Conservation (phyloP, 1,140 invertebrate genomes). For the Philotrypesis tridentata region DNA sequence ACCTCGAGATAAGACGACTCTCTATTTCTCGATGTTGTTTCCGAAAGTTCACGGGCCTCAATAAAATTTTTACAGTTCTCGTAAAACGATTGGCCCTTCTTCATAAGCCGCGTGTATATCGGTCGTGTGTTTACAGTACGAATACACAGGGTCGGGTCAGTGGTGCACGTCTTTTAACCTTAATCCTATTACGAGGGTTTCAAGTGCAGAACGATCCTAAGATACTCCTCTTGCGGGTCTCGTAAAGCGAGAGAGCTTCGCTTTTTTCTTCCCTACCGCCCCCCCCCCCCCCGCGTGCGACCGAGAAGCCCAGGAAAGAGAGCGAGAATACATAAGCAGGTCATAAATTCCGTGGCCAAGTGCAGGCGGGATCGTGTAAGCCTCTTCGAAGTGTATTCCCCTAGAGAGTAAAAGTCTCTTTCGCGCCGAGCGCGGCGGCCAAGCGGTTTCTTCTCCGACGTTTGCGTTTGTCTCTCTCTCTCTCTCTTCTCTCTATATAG, state of each 20-base stretch:
- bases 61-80: not conserved
- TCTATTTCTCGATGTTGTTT: not conserved
- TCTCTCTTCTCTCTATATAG: too few species aligned
- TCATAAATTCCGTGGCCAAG: constrained; percentile 14
- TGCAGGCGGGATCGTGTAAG: not conserved
- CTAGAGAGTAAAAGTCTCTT: not conserved
- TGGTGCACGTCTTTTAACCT: not conserved
- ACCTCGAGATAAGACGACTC: not conserved
- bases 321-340: not conserved
- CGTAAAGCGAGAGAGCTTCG: not conserved
- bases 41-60: not conserved
- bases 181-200: constrained; percentile 19
- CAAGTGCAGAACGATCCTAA: not conserved
- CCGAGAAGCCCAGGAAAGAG: not conserved
- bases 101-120: not conserved
- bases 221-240: not conserved
- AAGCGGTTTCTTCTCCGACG: too few species aligned
- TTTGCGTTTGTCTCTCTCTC: too few species aligned
- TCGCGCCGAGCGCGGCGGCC: too few species aligned
- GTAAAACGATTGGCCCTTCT: not conserved
- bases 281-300: not conserved
- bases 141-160: not conserved
- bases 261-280: too few species aligned
- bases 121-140: not conserved
- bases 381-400: not conserved